Evolutionary conservation across 2,797 vertebrate species (phyloP).

Genomic region (Heterohyrax brucei): DNA sequence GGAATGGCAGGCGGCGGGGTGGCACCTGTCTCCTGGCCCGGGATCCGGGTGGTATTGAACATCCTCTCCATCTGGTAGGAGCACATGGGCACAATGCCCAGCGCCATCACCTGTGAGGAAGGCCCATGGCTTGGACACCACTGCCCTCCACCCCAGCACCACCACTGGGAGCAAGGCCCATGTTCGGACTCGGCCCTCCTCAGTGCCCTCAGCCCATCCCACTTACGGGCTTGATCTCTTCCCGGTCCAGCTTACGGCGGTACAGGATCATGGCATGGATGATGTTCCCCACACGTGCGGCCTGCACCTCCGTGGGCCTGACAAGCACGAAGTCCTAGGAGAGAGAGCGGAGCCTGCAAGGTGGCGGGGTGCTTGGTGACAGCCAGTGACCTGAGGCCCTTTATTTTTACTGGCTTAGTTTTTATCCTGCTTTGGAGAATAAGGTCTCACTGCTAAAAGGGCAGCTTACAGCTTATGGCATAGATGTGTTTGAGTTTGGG

Average conservation of each 20-base stretch:
- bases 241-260: slow-evolving; percentile 96
- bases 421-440: slow-evolving; percentile 39
- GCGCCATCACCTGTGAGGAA: slow-evolving; percentile 93
- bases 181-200: no score
- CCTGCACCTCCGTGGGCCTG: slow-evolving; percentile 93
- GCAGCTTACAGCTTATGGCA: neutral
- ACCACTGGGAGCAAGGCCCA: no score
- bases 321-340: slow-evolving; percentile 95
- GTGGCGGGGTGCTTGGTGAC: fast-evolving
- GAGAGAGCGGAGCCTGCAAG: neutral
- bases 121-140: neutral
- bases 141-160: neutral
- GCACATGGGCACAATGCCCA: slow-evolving; percentile 97
- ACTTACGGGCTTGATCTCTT: slow-evolving; percentile 95
- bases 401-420: neutral
- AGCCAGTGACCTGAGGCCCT: neutral
- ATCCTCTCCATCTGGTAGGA: slow-evolving; percentile 97
- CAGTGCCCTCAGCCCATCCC: neutral
- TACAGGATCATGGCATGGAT: slow-evolving; percentile 96
- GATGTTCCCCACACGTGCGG: slow-evolving; percentile 94
- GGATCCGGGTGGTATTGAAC: slow-evolving; percentile 97
- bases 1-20: neutral
- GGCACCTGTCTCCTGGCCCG: slow-evolving; percentile 95
- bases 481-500: neutral
- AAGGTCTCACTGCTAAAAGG: neutral